phyloP scores from a whole-genome alignment of 37 sponge, comb jelly and placozoan genomes.

The Haliclona indistincta region DNA sequence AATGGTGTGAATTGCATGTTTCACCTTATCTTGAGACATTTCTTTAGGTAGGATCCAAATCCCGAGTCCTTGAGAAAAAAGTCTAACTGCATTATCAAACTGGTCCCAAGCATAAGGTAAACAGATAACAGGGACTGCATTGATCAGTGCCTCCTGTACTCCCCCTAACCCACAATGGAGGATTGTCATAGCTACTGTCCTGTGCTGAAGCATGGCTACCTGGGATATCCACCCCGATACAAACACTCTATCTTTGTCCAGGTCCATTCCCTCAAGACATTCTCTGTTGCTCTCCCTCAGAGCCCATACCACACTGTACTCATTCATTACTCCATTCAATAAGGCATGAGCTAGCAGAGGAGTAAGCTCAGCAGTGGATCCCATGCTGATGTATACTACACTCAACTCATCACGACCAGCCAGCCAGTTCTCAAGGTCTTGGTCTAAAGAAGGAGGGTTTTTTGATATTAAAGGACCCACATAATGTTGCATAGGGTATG shows the following conservation, averaged over 20 bases:
- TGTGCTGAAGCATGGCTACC: constrained; percentile 11
- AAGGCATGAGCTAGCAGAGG: not conserved
- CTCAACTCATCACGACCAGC: not conserved
- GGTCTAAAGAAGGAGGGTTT: not conserved
- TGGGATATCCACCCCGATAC: constrained; percentile 17
- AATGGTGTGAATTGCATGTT: not conserved
- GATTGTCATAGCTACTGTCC: constrained; percentile 14
- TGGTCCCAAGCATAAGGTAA: constrained; percentile 12
- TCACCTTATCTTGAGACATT: not conserved
- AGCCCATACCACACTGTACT: not conserved
- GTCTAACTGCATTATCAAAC: constrained; percentile 10
- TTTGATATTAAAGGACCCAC: not conserved
- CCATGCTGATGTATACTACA: not conserved
- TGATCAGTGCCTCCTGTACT: constrained; percentile 16
- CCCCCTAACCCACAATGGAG: constrained; percentile 25
- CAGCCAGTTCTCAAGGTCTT: not conserved
- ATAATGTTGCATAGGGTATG: not conserved
- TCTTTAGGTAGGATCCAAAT: not conserved
- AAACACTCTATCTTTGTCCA: not conserved
- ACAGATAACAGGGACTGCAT: constrained; percentile 22
- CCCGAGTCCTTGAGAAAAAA: constrained; percentile 3
- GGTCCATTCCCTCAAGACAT: not conserved
- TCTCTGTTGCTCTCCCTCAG: not conserved
- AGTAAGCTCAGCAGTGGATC: not conserved
- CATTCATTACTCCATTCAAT: not conserved